Base-by-base conservation (phyloP, 1,140 invertebrate genomes). In the Pectinophora gossypiella region DNA sequence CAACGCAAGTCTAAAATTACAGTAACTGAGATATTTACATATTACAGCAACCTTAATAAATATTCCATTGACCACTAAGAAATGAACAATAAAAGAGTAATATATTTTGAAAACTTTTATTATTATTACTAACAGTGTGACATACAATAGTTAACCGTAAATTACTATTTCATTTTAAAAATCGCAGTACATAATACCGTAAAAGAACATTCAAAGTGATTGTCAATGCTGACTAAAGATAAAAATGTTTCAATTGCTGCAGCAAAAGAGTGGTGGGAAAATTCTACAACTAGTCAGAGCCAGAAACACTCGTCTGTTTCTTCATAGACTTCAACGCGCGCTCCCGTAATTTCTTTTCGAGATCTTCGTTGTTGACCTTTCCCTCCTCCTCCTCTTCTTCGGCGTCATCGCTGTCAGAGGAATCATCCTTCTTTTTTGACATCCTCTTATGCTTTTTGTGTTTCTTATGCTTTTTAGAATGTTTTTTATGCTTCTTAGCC, bases 301-400 rank as follows among this genome's bases (percentile, higher is more conserved):
- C 84, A 48, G 88, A 89, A 3, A 59, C 75, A 64, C 88, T 89
- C 12, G 85, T 86, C 63, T 89, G 88, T 50, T 90, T 90, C 48
- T 91, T 91, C 90, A 91, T 91, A 1, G 90, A 91, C 61, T 90
- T 91, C 10, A 97, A 85, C 22, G 95, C 96, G 64, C 95, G 92
- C 79, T 97, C 95, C n/a, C 96, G 90, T 57, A 97, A 88, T 82
- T 94, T 95, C 72, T 94, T 95, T 73, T 97, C 95, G 49, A 95
- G 86, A 87, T 96, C 95, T 68, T 97, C 95, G 68, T 92, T 92
- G 15, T 91, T 92, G 38, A 93, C 91, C 72, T 91, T 94, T 13
- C 89, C 89, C 64, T 92, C 92, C 5, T 92, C 87, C 67, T 94
- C 93, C 47, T 92, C 92, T 45, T 93, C 92, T 68, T 90, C 90